Conservation (phyloP, 2,113 vertebrate genomes). For the Hydrochoerus hydrochaeris region DNA sequence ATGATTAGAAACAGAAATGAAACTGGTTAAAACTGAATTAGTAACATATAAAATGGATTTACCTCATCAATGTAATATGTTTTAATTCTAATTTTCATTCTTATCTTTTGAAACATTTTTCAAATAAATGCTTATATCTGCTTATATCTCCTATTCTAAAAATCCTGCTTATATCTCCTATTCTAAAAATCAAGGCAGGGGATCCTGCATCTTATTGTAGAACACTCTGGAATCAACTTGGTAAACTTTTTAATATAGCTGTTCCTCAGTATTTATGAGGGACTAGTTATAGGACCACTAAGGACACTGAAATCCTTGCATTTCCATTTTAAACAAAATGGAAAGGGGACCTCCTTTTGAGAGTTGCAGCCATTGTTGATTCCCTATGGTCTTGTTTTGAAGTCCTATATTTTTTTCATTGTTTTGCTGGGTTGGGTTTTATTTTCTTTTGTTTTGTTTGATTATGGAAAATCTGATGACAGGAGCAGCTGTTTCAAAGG, state of each 20-base stretch:
- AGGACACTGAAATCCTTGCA: background rate
- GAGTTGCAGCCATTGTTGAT: too few relatives aligned
- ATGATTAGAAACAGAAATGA: conserved; percentile 82
- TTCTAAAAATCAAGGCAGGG: background rate
- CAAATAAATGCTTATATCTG: conserved; percentile 68
- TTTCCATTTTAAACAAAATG: background rate
- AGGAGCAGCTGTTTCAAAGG: too few relatives aligned
- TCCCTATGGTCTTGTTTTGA: too few relatives aligned
- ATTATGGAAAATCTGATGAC: too few relatives aligned
- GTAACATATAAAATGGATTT: conserved; percentile 27
- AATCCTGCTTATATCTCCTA: conserved; percentile 63
- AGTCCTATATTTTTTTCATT: too few relatives aligned
- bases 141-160: conserved; percentile 67
- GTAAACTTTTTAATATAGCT: conserved; percentile 10
- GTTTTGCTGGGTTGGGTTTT: too few relatives aligned
- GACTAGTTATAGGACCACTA: background rate
- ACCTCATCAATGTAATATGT: background rate
- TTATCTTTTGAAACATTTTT: conserved; percentile 59
- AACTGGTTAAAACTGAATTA: conserved; percentile 77
- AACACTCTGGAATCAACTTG: conserved; percentile 50
- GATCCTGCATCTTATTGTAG: background rate
- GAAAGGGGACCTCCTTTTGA: background rate
- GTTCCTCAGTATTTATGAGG: background rate
- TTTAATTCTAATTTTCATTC: conserved; percentile 67
- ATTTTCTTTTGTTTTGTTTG: too few relatives aligned